phyloP scores from a whole-genome alignment of 2,888 invertebrate genomes.

The Byasa hedistus region DNA sequence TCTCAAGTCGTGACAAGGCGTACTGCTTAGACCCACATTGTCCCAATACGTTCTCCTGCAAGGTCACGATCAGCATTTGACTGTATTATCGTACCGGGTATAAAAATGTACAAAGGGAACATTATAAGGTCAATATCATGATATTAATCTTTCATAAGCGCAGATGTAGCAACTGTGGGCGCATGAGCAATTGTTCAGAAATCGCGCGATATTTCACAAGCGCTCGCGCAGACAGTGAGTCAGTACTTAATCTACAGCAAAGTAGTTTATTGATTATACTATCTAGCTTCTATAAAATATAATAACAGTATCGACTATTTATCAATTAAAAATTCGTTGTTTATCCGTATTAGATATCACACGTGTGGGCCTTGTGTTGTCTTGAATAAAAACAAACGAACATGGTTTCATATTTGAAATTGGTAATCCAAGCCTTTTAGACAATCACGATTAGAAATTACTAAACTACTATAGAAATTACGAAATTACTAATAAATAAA shows the following conservation, averaged over 20 bases:
- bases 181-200: conserved; percentile 30
- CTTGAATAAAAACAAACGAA: no score
- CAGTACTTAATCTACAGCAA: conserved; percentile 15
- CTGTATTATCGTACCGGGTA: conserved; percentile 25
- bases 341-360: no score
- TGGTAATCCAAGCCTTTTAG: no score
- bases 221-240: conserved; percentile 18
- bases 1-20: conserved; percentile 41
- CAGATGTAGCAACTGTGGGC: conserved; percentile 28
- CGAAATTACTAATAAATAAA: no score
- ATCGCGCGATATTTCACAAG: conserved; percentile 27
- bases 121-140: conserved; percentile 43
- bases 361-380: no score
- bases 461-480: no score
- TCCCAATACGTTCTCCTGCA: conserved; percentile 54
- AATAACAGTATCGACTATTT: no score
- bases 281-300: no score
- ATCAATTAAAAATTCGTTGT: no score
- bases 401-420: no score
- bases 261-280: neutral
- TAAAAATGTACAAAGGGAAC: conserved; percentile 30
- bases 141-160: conserved; percentile 31
- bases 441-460: no score
- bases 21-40: conserved; percentile 35
- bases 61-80: conserved; percentile 61